A percentile compares a stretch with the other conserved stretches of the same genome.
Evolutionary conservation across 2,797 vertebrate species (phyloP).

Genomic region (Apodemus agrarius): DNA sequence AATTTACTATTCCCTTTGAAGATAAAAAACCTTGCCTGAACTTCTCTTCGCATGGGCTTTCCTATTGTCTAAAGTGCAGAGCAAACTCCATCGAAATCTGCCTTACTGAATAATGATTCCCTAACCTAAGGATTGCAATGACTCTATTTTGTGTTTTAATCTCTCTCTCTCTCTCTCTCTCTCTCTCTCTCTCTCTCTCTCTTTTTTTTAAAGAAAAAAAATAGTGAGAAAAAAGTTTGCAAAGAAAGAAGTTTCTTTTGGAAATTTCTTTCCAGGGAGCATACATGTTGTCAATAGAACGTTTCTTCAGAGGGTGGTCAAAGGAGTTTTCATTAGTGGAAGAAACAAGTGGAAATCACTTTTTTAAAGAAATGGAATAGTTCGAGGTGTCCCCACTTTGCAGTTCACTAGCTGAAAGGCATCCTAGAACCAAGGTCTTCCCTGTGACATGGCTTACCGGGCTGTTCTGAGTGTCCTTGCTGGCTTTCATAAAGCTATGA

Average conservation of each 20-base stretch:
- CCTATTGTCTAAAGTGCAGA: not conserved
- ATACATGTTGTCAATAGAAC: not conserved
- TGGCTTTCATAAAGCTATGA: not conserved
- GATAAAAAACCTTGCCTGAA: not conserved
- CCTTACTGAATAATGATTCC: not conserved
- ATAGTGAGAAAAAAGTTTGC: not conserved
- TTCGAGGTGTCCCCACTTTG: not conserved
- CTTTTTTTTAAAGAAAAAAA: not conserved
- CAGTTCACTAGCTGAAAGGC: not conserved
- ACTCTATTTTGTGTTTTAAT: conserved; percentile 14
- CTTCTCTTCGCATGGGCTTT: not conserved
- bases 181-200: too few relatives aligned
- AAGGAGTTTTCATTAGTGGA: not conserved
- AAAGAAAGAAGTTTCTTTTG: conserved; percentile 43
- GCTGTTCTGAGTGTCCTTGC: not conserved
- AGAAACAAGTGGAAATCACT: not conserved
- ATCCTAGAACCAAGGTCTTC: not conserved
- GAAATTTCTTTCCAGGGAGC: not conserved
- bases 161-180: not conserved
- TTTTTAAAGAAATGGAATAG: not conserved
- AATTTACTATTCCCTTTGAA: not conserved
- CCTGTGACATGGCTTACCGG: not conserved
- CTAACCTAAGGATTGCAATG: not conserved
- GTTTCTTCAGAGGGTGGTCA: not conserved
- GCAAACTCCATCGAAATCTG: not conserved